Evolutionary conservation across 2,797 vertebrate species (phyloP), one percentile per base, ranked within the genome.

Genomic region (Manis crassicaudata): DNA sequence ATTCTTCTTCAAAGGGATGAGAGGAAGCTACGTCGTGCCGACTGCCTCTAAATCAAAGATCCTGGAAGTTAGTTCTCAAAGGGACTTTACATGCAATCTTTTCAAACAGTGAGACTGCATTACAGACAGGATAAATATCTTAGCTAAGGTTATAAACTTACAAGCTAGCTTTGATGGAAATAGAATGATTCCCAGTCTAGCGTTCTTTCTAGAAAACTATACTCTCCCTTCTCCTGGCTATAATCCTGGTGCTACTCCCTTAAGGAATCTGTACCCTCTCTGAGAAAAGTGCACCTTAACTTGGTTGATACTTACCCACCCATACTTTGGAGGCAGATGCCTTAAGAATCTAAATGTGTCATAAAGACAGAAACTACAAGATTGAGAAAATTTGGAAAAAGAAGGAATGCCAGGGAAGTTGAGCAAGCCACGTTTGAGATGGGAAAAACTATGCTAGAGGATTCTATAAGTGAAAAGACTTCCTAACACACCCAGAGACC

Each of bases 401-500:
- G n/a, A 18, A 73, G 2, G 50, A 83, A 50, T 60, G 9, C 56
- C 56, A 81, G 46, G 16, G n/a, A 93, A 80, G 25, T 32, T 63
- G 60, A 82, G 67, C 6, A 50, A 72, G 27, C 17, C 40, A 32
- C 20, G 9, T 63, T 54, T 92, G 87, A 93, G 56, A 93, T 91
- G 90, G 2, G 17, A 23, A 91, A 94, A 83, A 73, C 32, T 4
- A 73, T 16, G 29, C 92, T 80, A 43, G 88, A 96, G 92, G 73
- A 54, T 80, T 32, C 94, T 95, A 43, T 11, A 88, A 77, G 94
- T 88, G 50, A 70, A 90, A 96, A 88, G 77, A 94, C 54, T 50
- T 37, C 63, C 95, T 25, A 76, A 92, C 79, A 97, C 29, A 92
- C 40, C 40, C 40, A n/a, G 37, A 95, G 18, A 82, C 46, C 81